Conservation (phyloP, 2,797 vertebrate genomes). For the Parambassis ranga region DNA sequence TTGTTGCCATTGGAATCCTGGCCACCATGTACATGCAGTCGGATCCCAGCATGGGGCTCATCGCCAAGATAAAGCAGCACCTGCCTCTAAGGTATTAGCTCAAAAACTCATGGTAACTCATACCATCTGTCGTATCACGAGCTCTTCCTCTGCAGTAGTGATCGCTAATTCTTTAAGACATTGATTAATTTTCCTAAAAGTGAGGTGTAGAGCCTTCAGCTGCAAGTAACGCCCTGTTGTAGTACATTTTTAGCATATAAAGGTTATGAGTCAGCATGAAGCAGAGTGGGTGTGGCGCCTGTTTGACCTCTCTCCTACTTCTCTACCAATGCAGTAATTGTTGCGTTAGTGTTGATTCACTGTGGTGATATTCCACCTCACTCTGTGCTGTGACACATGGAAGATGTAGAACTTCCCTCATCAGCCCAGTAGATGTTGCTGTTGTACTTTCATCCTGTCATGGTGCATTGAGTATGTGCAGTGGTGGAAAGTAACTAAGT, state of each 20-base stretch:
- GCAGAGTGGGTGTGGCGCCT: slow-evolving; percentile 2
- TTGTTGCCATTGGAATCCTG: slow-evolving; percentile 85
- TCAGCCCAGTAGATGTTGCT: slow-evolving; percentile 23
- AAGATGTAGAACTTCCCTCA: no score
- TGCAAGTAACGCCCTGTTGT: no score
- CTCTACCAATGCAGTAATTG: background rate
- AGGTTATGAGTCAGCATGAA: slow-evolving; percentile 9
- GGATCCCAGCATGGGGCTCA: slow-evolving; percentile 88
- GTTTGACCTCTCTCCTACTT: slow-evolving; percentile 48
- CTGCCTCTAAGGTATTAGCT: slow-evolving; percentile 85
- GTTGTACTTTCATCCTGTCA: background rate
- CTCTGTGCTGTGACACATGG: no score
- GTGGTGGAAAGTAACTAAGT: no score
- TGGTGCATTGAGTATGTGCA: no score
- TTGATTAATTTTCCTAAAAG: no score
- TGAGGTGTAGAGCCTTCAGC: no score
- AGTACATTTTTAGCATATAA: background rate
- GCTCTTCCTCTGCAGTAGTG: no score
- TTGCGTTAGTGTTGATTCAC: background rate
- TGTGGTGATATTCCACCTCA: no score
- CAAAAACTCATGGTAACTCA: rapidly evolving
- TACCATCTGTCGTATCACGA: no score
- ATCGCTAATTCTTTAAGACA: no score
- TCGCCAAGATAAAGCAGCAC: slow-evolving; percentile 85
- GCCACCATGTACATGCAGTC: slow-evolving; percentile 84